Percentiles rank a stretch among this genome's conserved stretches.
Conservation (phyloP, 1,140 invertebrate genomes). For the Pantala flavescens region DNA sequence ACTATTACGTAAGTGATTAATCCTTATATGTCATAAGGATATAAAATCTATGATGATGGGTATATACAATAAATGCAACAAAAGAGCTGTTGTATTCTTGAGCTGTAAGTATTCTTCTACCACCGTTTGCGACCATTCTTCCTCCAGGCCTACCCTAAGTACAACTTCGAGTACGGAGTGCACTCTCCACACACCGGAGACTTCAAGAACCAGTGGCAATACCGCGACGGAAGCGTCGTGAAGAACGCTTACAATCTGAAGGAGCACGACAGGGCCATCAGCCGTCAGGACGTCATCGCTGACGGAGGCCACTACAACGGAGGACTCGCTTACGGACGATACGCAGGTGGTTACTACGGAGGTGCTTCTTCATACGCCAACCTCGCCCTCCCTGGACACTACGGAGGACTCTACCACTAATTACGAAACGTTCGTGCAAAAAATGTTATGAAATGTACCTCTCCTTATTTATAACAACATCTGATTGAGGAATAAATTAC, state of each 20-base stretch:
- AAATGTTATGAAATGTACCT: too few relatives aligned
- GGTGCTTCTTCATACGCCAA: not conserved
- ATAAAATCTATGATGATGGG: too few relatives aligned
- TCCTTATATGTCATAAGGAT: too few relatives aligned
- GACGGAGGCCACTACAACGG: constrained; percentile 17
- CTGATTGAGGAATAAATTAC: too few relatives aligned
- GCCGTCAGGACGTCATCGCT: constrained; percentile 26
- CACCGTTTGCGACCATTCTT: too few relatives aligned
- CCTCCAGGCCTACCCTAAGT: constrained; percentile 20
- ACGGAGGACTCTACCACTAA: too few relatives aligned
- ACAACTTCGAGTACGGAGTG: constrained; percentile 22
- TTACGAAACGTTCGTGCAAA: too few relatives aligned
- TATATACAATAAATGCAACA: too few relatives aligned
- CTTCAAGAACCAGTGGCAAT: constrained; percentile 21
- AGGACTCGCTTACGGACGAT: constrained; percentile 25
- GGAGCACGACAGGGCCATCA: constrained; percentile 40
- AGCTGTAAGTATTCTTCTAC: too few relatives aligned
- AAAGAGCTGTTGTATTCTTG: too few relatives aligned
- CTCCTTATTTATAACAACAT: too few relatives aligned
- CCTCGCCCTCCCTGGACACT: not conserved
- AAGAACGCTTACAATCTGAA: constrained; percentile 32
- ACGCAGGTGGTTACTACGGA: not conserved
- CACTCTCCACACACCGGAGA: constrained; percentile 23
- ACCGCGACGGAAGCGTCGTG: constrained; percentile 17
- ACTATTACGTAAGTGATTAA: too few relatives aligned